Evolutionary conservation across 2,888 invertebrate genomes (phyloP).

Genomic region (Heliconius aoede): DNA sequence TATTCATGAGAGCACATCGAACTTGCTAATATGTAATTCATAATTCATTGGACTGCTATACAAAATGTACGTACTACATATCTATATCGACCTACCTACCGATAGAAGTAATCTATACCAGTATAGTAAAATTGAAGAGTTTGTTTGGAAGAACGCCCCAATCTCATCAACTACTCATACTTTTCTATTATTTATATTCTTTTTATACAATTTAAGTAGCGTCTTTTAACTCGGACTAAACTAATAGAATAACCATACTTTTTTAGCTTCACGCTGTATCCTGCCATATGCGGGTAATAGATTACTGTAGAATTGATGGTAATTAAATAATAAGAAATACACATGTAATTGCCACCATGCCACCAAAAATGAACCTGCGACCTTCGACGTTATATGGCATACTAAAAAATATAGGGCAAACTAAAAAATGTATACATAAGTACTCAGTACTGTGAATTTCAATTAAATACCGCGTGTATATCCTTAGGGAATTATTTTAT

Average conservation of each 20-base stretch:
- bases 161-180: too few relatives aligned
- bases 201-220: too few relatives aligned
- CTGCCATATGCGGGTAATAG: background rate
- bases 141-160: too few relatives aligned
- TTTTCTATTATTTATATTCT: too few relatives aligned
- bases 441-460: background rate
- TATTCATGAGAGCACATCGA: slow-evolving; percentile 19
- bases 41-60: slow-evolving; percentile 25
- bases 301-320: too few relatives aligned
- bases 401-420: background rate
- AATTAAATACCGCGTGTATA: background rate
- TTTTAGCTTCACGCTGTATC: background rate
- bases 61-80: background rate
- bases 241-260: too few relatives aligned
- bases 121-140: too few relatives aligned
- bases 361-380: background rate
- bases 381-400: background rate
- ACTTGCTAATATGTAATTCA: slow-evolving; percentile 25
- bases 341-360: too few relatives aligned
- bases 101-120: too few relatives aligned
- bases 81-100: background rate
- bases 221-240: too few relatives aligned
- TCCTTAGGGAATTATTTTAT: background rate
- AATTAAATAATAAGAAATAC: too few relatives aligned
- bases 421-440: background rate